Conservation (phyloP, 1,140 invertebrate genomes). For the Lepidotrigona ventralis region DNA sequence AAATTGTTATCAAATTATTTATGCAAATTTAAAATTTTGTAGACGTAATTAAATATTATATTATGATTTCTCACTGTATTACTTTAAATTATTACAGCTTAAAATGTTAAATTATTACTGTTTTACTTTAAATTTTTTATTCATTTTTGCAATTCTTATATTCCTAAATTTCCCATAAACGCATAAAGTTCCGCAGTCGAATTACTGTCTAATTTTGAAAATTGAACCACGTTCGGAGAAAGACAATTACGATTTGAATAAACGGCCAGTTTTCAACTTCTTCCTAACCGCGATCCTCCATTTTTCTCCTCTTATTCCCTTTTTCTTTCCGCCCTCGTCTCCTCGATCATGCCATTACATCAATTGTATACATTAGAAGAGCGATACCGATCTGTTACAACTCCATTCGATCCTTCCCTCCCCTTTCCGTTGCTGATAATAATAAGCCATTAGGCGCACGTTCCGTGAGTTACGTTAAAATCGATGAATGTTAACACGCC, state of each 20-base stretch:
- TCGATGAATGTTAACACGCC: conserved; percentile 22
- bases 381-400: conserved; percentile 1
- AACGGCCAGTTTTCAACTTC: not conserved
- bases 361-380: not conserved
- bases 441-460: conserved; percentile 23
- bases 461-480: conserved; percentile 8
- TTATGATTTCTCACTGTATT: too few relatives aligned
- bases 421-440: not conserved
- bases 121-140: too few relatives aligned
- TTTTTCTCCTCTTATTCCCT: not conserved
- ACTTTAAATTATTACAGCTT: too few relatives aligned
- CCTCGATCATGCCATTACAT: not conserved
- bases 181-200: too few relatives aligned
- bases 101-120: too few relatives aligned
- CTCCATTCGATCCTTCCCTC: conserved; percentile 10
- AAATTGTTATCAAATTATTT: not conserved
- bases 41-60: too few relatives aligned
- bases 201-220: not conserved
- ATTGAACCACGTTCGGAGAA: not conserved
- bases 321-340: not conserved
- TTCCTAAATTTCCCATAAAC: too few relatives aligned
- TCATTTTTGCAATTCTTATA: too few relatives aligned
- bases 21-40: too few relatives aligned
- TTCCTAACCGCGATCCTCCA: not conserved
- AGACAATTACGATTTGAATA: not conserved